phyloP scores from a whole-genome alignment of 2,797 vertebrate genomes.

The Percopsis omiscomaycus region DNA sequence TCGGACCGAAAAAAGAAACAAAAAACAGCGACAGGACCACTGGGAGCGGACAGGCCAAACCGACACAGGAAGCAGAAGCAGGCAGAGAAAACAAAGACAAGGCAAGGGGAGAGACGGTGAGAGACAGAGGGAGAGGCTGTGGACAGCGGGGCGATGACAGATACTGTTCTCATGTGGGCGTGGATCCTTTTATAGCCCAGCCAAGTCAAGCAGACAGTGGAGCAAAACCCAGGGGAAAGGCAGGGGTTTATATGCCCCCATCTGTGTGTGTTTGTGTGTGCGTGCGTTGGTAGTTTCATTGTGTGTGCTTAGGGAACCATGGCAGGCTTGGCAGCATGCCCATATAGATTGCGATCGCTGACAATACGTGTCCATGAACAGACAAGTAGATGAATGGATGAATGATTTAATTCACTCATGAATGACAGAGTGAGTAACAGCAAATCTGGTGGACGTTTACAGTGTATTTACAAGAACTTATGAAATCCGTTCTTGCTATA shows the following conservation, averaged over 20 bases:
- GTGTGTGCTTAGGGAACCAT: conserved; percentile 46
- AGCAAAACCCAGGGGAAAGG: conserved; percentile 57
- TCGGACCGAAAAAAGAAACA: conserved; percentile 19
- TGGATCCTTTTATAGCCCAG: conserved; percentile 68
- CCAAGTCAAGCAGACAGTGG: conserved; percentile 72
- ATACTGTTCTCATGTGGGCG: conserved; percentile 67
- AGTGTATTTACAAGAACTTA: not conserved
- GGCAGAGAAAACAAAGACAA: not conserved
- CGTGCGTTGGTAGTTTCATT: conserved; percentile 26
- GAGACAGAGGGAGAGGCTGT: conserved; percentile 9
- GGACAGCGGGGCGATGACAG: conserved; percentile 65
- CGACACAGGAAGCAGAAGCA: conserved; percentile 25
- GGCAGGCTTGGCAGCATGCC: conserved; percentile 54
- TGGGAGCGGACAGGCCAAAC: conserved; percentile 12
- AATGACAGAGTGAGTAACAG: conserved; percentile 23
- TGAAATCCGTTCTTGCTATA: not conserved
- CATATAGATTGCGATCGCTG: conserved; percentile 47
- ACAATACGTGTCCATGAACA: conserved; percentile 24
- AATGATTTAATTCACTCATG: conserved; percentile 40
- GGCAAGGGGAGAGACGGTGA: not conserved
- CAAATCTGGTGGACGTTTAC: conserved; percentile 14
- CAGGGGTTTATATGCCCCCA: conserved; percentile 54
- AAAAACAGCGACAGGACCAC: conserved; percentile 1
- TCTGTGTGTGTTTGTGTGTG: conserved; percentile 42
- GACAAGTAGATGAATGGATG: conserved; percentile 35